Evolutionary conservation across 2,113 vertebrate species (phyloP).

Genomic region (Burhinus oedicnemus): DNA sequence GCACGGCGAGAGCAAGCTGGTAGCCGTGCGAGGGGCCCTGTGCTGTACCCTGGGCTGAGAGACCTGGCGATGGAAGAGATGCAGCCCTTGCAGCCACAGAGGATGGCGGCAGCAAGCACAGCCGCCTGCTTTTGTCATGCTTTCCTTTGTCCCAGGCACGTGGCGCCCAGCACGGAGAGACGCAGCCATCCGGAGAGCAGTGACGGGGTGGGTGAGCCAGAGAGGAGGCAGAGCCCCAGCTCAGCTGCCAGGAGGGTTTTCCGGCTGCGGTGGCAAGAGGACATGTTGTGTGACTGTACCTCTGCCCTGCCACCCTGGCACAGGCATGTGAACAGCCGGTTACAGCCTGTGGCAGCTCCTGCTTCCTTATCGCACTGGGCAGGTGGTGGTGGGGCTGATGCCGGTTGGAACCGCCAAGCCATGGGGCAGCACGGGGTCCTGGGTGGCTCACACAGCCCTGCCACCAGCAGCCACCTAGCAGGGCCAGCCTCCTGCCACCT

Average conservation of each 20-base stretch:
- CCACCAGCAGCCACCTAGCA: background rate
- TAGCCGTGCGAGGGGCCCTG: fast-evolving
- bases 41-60: background rate
- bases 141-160: constrained; percentile 44
- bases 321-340: background rate
- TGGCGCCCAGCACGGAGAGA: background rate
- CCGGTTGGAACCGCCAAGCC: fast-evolving
- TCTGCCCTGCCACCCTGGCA: background rate
- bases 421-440: fast-evolving
- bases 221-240: background rate
- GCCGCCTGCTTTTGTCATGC: constrained; percentile 30
- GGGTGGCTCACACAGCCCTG: background rate
- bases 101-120: background rate
- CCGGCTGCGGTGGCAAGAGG: fast-evolving
- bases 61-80: background rate
- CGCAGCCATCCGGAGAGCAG: background rate
- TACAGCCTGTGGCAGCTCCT: background rate
- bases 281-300: fast-evolving
- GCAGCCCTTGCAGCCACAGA: background rate
- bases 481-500: background rate
- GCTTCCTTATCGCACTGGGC: background rate
- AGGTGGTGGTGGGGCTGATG: background rate
- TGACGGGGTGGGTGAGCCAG: background rate
- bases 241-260: background rate
- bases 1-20: background rate